Percentiles rank a stretch among this genome's conserved stretches.
phyloP scores from a whole-genome alignment of 2,797 vertebrate species.

The Xerus rutilus region DNA sequence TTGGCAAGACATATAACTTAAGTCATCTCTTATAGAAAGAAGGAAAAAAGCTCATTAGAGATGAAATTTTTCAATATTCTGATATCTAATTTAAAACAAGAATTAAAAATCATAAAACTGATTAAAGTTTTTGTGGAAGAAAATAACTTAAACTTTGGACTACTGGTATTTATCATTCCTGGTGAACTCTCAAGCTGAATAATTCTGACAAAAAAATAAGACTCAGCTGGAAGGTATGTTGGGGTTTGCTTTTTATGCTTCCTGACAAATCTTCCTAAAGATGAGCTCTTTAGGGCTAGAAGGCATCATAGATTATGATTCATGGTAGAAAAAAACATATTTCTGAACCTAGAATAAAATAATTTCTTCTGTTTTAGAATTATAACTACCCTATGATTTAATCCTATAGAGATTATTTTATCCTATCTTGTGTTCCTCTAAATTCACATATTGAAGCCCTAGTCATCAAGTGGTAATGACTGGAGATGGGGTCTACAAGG shows the following conservation, averaged over 20 bases:
- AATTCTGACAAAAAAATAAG: conserved; percentile 18
- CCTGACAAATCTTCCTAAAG: conserved; percentile 48
- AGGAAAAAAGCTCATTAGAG: background rate
- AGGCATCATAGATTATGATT: background rate
- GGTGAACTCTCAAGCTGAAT: background rate
- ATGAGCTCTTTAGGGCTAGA: background rate
- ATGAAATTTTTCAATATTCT: conserved; percentile 54
- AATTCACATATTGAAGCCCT: background rate
- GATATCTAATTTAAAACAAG: conserved; percentile 68
- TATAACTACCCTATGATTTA: background rate
- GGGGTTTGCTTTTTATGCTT: background rate
- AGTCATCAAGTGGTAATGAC: background rate
- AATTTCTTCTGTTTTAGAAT: background rate
- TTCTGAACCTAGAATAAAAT: background rate
- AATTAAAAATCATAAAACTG: conserved; percentile 68
- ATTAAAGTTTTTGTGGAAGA: conserved; percentile 56
- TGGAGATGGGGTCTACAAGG: background rate
- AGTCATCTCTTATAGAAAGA: background rate
- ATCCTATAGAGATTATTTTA: background rate
- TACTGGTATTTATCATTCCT: conserved; percentile 39
- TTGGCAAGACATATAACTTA: conserved; percentile 5
- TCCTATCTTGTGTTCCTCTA: background rate
- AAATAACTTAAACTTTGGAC: conserved; percentile 59
- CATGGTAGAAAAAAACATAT: conserved; percentile 26
- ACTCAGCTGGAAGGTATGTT: background rate